Evolutionary conservation across 2,888 invertebrate species (phyloP), one percentile per base, ranked within the genome.

Genomic region (Parnassius apollo): DNA sequence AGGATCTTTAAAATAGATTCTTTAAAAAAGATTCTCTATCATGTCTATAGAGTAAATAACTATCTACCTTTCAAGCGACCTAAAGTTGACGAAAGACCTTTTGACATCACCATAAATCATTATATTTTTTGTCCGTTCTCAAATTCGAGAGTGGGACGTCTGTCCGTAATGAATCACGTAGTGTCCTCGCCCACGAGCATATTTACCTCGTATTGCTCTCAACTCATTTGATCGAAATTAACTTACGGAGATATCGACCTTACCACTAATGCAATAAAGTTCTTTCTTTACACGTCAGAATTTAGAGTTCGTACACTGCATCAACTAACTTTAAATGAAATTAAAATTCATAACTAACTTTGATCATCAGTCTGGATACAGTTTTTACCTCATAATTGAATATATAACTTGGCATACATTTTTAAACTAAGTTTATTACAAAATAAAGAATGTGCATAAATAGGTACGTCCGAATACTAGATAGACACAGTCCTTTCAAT

Each of bases 111-210:
- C 68, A 76, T 77, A 78, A 75, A 77, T 79, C 76, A 76, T 76
- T 72, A 70, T 65, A 61, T 68, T 70, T 73, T 72, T 73, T 74
- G 68, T 69, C 69, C 71, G 69, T 76, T 77, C 75, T 73, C 69
- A 73, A 75, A 75, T 77, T 74, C 69, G 71, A 77, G 78, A 80
- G 78, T 80, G 76, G 80, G 80, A 78, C 75, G 81, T 78, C 79
- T 78, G 76, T 77, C 70, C 75, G 79, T 80, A 80, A 83, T 88
- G 86, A 86, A 86, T 88, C 85, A 87, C 77, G 74, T 76, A 79
- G 72, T 78, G 78, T 82, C 79, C 77, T 84, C 85, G 85, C 86
- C 87, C 83, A 88, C 84, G 75, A 77, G 76, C 80, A 78, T 80
- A 82, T 82, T 85, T 85, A 83, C 80, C 78, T 81, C 74, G 74